phyloP scores from a whole-genome alignment of 2,113 vertebrate species.

The Sorex araneus region DNA sequence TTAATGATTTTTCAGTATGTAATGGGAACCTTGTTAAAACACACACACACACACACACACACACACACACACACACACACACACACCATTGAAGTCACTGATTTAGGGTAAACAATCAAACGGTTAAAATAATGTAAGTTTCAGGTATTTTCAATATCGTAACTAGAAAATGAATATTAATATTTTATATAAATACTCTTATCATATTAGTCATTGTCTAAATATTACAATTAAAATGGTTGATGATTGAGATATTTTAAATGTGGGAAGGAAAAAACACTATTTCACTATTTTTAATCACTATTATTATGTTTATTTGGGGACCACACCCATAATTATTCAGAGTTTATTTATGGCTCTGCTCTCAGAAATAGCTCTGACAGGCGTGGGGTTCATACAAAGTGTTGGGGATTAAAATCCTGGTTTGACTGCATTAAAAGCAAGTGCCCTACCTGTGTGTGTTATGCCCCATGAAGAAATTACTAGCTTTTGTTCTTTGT shows the following conservation, averaged over 20 bases:
- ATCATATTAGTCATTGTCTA: not conserved
- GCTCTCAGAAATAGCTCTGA: too few relatives aligned
- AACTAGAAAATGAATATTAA: not conserved
- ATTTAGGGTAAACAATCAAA: not conserved
- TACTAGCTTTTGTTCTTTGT: constrained; percentile 12
- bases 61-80: not conserved
- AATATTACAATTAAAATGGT: not conserved
- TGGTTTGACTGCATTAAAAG: too few relatives aligned
- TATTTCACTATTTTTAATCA: not conserved
- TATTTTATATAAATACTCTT: too few relatives aligned
- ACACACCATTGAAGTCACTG: not conserved
- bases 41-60: too few relatives aligned
- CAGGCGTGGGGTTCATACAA: too few relatives aligned
- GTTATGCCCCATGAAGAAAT: too few relatives aligned
- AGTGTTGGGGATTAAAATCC: too few relatives aligned
- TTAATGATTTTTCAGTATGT: not conserved
- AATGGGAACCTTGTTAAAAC: not conserved
- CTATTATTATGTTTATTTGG: not conserved
- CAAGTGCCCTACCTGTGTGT: too few relatives aligned
- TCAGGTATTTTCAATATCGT: not conserved
- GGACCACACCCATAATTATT: too few relatives aligned
- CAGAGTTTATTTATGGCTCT: too few relatives aligned
- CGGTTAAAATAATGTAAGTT: not conserved
- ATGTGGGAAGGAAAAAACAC: too few relatives aligned
- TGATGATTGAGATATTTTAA: constrained; percentile 51